phyloP scores from a whole-genome alignment of 2,888 invertebrate genomes.

The Acholoe squamosa region DNA sequence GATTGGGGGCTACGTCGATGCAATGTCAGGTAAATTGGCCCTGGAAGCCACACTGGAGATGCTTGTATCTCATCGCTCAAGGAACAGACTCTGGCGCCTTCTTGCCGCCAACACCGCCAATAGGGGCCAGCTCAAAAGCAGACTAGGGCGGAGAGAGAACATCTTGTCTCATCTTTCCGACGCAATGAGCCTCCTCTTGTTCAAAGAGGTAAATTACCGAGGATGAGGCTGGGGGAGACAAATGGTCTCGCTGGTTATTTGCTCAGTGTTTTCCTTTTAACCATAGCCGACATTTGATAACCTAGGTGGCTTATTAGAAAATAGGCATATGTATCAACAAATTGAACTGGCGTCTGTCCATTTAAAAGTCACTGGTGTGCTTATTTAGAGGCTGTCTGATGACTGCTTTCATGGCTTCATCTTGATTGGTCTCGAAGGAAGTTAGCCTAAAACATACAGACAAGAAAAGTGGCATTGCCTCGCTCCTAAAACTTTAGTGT shows the following conservation, averaged over 20 bases:
- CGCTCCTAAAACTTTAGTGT: not conserved
- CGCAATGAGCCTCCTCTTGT: not conserved
- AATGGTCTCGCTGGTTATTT: not conserved
- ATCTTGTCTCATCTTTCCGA: not conserved
- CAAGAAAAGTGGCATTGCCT: not conserved
- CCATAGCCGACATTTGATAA: not conserved
- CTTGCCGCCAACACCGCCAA: not conserved
- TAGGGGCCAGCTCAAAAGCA: constrained; percentile 32
- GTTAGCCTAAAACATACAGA: not conserved
- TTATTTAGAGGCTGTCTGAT: not conserved
- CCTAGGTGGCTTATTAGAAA: not conserved
- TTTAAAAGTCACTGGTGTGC: not conserved
- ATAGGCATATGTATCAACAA: not conserved
- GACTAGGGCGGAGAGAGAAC: not conserved
- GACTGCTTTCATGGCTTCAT: not conserved
- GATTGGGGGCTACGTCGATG: constrained; percentile 42
- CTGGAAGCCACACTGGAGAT: constrained; percentile 14
- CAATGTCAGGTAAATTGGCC: constrained; percentile 35
- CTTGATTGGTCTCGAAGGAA: not conserved
- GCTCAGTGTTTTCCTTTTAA: not conserved
- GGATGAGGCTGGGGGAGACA: not conserved
- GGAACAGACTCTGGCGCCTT: not conserved
- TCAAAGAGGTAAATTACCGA: constrained; percentile 18
- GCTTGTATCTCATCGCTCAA: not conserved
- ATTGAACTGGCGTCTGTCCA: not conserved